Evolutionary conservation across 2,797 vertebrate species (phyloP).

Genomic region (Helostoma temminkii): DNA sequence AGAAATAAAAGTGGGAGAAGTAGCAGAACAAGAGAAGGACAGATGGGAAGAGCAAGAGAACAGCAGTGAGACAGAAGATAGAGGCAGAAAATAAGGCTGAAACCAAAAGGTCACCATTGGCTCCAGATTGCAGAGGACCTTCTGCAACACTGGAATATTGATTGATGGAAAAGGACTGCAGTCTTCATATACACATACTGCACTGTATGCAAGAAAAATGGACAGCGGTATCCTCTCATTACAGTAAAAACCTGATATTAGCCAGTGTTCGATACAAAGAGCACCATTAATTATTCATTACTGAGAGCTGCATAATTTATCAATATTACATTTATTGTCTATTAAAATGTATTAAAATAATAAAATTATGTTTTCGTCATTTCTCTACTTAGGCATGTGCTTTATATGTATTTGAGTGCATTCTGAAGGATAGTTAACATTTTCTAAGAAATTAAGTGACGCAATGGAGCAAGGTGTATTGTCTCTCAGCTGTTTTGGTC

Average conservation of each 20-base stretch:
- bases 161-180: slow-evolving; percentile 48
- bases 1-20: not conserved
- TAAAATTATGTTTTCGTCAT: slow-evolving; percentile 14
- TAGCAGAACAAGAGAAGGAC: slow-evolving; percentile 13
- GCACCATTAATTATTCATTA: slow-evolving; percentile 52
- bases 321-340: slow-evolving; percentile 50
- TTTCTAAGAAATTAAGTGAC: too few relatives aligned
- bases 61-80: slow-evolving; percentile 17
- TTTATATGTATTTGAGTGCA: not conserved
- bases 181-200: slow-evolving; percentile 10
- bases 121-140: slow-evolving; percentile 42
- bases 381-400: not conserved
- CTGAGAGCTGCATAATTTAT: slow-evolving; percentile 40
- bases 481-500: too few relatives aligned
- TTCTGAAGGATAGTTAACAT: not conserved
- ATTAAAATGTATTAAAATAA: slow-evolving; percentile 20
- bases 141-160: slow-evolving; percentile 52
- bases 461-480: too few relatives aligned
- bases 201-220: slow-evolving; percentile 18
- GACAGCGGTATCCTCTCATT: slow-evolving; percentile 19
- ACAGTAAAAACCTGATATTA: slow-evolving; percentile 34
- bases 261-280: slow-evolving; percentile 16
- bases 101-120: slow-evolving; percentile 67
- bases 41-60: slow-evolving; percentile 40
- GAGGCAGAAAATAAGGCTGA: slow-evolving; percentile 43